A percentile compares a stretch with the other conserved stretches of the same genome.
Evolutionary conservation across 1,140 invertebrate genomes (phyloP).

Genomic region (Copidosoma floridanum): DNA sequence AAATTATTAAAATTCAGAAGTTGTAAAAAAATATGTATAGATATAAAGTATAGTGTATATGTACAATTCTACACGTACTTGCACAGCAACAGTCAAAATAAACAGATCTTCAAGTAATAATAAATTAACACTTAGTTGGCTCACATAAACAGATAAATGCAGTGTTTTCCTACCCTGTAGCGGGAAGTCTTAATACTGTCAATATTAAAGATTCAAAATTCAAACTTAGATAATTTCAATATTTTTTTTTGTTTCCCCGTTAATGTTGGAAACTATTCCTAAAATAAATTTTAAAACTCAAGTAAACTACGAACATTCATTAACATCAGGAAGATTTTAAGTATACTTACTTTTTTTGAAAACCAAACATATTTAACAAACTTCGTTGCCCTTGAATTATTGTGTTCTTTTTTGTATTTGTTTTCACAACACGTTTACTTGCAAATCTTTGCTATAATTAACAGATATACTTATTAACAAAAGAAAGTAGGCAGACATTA

Average conservation of each 20-base stretch:
- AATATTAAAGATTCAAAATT: not conserved
- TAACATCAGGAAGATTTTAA: not conserved
- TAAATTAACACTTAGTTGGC: not conserved
- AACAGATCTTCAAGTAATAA: not conserved
- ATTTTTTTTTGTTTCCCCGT: not conserved
- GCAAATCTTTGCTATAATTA: constrained; percentile 27
- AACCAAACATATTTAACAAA: constrained; percentile 45
- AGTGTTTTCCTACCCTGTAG: constrained; percentile 16
- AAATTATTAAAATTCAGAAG: too few relatives aligned
- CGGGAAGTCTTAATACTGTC: constrained; percentile 10
- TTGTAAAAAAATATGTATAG: not conserved
- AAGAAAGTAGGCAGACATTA: constrained; percentile 9
- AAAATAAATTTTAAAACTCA: not conserved
- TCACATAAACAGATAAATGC: not conserved
- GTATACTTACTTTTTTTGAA: constrained; percentile 41
- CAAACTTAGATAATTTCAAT: not conserved
- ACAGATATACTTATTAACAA: constrained; percentile 5
- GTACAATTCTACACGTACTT: not conserved
- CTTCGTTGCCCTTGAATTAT: constrained; percentile 37
- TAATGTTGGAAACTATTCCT: constrained; percentile 11
- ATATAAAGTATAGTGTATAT: too few relatives aligned
- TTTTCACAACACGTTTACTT: constrained; percentile 29
- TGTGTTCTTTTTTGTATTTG: constrained; percentile 29
- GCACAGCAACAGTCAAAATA: not conserved
- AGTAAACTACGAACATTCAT: too few relatives aligned